phyloP scores from a whole-genome alignment of 2,797 vertebrate genomes.

The Mus spretus region DNA sequence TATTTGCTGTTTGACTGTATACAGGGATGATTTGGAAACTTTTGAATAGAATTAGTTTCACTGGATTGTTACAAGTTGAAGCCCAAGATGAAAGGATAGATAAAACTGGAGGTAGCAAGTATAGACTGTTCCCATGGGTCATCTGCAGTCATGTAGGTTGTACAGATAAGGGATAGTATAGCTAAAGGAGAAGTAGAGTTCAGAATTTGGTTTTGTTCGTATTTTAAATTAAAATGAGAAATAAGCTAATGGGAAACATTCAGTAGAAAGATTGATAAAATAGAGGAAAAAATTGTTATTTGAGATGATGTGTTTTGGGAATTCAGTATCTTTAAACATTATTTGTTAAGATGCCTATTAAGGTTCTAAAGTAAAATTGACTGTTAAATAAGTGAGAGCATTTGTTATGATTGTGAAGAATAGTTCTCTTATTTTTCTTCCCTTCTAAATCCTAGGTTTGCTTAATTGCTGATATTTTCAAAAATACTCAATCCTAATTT shows the following conservation, averaged over 20 bases:
- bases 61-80: slow-evolving; percentile 16
- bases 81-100: slow-evolving; percentile 28
- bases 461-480: slow-evolving; percentile 66
- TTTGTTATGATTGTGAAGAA: slow-evolving; percentile 58
- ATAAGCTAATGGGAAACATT: slow-evolving; percentile 40
- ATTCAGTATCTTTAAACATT: slow-evolving; percentile 46
- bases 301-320: not conserved
- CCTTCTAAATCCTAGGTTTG: slow-evolving; percentile 17
- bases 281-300: not conserved
- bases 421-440: slow-evolving; percentile 30
- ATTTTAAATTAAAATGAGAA: slow-evolving; percentile 55
- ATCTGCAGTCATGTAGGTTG: not conserved
- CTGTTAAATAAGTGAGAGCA: slow-evolving; percentile 53
- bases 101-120: slow-evolving; percentile 21
- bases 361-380: slow-evolving; percentile 44
- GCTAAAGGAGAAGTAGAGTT: slow-evolving; percentile 33
- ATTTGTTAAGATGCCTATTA: slow-evolving; percentile 55
- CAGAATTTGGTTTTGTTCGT: slow-evolving; percentile 26
- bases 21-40: not conserved
- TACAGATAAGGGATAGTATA: not conserved
- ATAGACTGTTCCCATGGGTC: not conserved
- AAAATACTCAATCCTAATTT: slow-evolving; percentile 45
- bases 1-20: slow-evolving; percentile 19
- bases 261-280: slow-evolving; percentile 16
- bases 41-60: slow-evolving; percentile 47